Conservation (phyloP, 2,888 invertebrate species). For the Mythimna impura region DNA sequence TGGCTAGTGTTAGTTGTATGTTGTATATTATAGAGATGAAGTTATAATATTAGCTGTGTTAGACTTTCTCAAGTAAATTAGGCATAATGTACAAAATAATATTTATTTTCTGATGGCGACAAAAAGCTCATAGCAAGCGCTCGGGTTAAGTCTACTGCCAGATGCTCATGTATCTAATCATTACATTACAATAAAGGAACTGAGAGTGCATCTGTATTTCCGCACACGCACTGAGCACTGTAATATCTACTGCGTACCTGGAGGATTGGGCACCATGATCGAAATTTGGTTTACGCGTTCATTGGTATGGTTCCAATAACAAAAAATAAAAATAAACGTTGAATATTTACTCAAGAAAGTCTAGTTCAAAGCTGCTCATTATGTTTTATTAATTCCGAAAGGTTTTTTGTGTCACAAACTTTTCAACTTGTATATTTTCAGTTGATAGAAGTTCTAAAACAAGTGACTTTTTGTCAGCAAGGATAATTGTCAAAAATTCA, state of each 20-base stretch:
- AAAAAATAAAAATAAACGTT: not conserved
- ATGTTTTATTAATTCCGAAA: slow-evolving; percentile 4
- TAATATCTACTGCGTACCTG: too few relatives aligned
- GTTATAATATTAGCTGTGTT: slow-evolving; percentile 15
- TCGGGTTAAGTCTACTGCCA: too few relatives aligned
- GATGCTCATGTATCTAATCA: not conserved
- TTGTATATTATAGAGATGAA: slow-evolving; percentile 42
- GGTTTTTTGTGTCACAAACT: slow-evolving; percentile 28
- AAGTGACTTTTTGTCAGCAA: not conserved
- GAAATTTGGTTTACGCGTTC: too few relatives aligned
- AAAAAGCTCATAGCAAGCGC: too few relatives aligned
- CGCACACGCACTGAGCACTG: too few relatives aligned
- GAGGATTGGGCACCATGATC: too few relatives aligned
- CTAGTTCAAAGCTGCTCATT: not conserved
- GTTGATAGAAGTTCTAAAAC: not conserved
- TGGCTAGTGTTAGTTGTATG: slow-evolving; percentile 51
- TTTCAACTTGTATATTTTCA: not conserved
- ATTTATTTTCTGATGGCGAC: too few relatives aligned
- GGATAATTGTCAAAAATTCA: not conserved
- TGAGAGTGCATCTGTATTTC: too few relatives aligned
- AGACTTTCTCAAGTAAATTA: slow-evolving; percentile 22
- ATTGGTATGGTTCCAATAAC: too few relatives aligned
- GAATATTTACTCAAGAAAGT: slow-evolving; percentile 20
- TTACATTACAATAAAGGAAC: not conserved
- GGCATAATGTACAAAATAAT: too few relatives aligned